Conservation (phyloP, 2,888 invertebrate genomes). For the Agonopterix heracliana region DNA sequence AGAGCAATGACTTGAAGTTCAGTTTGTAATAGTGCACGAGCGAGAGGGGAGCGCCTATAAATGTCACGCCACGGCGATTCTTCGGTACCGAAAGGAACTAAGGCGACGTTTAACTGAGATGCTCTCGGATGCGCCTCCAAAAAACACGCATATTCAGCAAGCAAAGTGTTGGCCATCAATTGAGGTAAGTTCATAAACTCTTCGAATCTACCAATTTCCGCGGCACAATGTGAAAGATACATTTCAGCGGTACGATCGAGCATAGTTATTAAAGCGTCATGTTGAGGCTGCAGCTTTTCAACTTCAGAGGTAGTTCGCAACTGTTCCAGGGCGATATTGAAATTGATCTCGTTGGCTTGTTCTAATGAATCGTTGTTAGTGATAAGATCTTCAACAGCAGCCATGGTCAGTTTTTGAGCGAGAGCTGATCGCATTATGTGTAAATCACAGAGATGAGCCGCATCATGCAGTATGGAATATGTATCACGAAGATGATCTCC, state of each 20-base stretch:
- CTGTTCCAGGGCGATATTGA: slow-evolving; percentile 50
- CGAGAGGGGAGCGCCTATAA: slow-evolving; percentile 20
- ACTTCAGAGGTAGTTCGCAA: slow-evolving; percentile 37
- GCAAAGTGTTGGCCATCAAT: slow-evolving; percentile 36
- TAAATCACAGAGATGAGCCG: slow-evolving; percentile 53
- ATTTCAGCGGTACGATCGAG: slow-evolving; percentile 38
- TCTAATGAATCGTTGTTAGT: slow-evolving; percentile 47
- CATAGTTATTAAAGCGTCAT: slow-evolving; percentile 27
- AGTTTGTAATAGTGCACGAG: slow-evolving; percentile 45
- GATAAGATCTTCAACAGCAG: slow-evolving; percentile 57
- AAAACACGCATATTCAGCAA: slow-evolving; percentile 50
- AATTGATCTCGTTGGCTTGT: slow-evolving; percentile 43
- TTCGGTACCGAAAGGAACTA: slow-evolving; percentile 4
- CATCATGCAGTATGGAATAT: slow-evolving; percentile 42
- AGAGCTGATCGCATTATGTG: slow-evolving; percentile 51
- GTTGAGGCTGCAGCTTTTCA: slow-evolving; percentile 42
- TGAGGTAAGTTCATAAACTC: slow-evolving; percentile 44
- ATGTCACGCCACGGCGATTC: slow-evolving; percentile 11
- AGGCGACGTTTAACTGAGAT: background rate
- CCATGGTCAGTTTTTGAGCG: slow-evolving; percentile 50
- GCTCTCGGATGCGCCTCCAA: slow-evolving; percentile 44
- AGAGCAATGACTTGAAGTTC: slow-evolving; percentile 45
- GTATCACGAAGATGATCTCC: slow-evolving; percentile 48
- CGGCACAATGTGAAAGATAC: slow-evolving; percentile 41
- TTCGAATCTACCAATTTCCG: slow-evolving; percentile 45